Percentiles rank a stretch among this genome's conserved stretches.
Conservation (phyloP, 2,113 vertebrate species). For the Nycticryphes semicollaris region DNA sequence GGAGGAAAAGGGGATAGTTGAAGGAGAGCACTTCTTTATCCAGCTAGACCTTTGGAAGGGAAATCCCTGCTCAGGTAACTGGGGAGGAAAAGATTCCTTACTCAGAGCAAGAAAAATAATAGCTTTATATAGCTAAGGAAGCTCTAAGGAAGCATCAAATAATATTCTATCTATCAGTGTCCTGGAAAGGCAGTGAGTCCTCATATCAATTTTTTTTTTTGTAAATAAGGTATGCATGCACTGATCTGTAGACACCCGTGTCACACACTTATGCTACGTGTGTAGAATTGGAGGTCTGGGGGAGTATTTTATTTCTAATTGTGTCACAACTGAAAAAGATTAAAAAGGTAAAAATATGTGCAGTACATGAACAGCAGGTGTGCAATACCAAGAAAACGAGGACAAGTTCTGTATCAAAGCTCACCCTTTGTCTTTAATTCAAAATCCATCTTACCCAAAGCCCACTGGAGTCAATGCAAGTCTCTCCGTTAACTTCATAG, state of each 20-base stretch:
- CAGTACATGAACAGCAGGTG: background rate
- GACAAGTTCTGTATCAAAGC: background rate
- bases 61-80: slow-evolving; percentile 29
- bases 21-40: background rate
- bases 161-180: background rate
- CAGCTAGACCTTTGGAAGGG: slow-evolving; percentile 17
- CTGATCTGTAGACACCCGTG: background rate
- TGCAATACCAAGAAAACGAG: background rate
- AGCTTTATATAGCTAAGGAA: background rate
- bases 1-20: background rate
- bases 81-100: background rate
- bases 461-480: background rate
- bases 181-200: background rate
- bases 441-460: background rate
- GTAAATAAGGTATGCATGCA: background rate
- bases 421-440: background rate
- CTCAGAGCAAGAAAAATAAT: slow-evolving; percentile 4
- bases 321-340: background rate
- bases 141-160: background rate
- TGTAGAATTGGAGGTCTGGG: background rate
- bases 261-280: background rate
- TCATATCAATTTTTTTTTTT: background rate
- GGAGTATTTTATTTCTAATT: background rate
- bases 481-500: background rate
- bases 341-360: background rate